Evolutionary conservation across 2,113 vertebrate species (phyloP), one percentile per base, ranked within the genome.

Genomic region (Myrmecobius fasciatus): DNA sequence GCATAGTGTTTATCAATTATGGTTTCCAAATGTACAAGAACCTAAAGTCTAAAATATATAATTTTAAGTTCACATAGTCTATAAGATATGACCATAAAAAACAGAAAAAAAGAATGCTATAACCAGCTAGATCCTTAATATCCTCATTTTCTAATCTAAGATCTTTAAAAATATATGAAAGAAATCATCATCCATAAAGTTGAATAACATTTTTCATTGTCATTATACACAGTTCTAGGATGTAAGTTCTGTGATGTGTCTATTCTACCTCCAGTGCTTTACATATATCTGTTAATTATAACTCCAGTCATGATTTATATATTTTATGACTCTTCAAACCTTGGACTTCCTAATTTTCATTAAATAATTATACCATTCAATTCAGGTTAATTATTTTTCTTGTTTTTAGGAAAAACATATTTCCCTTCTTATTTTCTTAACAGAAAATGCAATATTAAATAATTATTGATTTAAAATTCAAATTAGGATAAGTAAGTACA

Each of bases 351-450:
- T 52, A 2, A 24, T 26, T 89, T 43, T 43, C 2, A 75, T 67
- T 91, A 75, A 89, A 75, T n/a, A 96, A 52, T 89, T n/a, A 43
- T 89, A 31, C 60, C 36, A 53, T 93, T 75, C n/a, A 24, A n/a
- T 43, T 83, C 36, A 83, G 6, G 20, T 43, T 67, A 67, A 26
- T 54, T 60, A 31, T 83, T 43, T 75, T 83, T 83, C 53, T 92
- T 67, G 8, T 48, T 94, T 53, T 31, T 91, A 24, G 60, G n/a
- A 67, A 91, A 22, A 94, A 94, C 49, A 93, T 92, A 60, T 25
- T 36, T 43, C 25, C 47, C 7, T 88, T 75, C 89, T n/a, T 91
- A 93, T 56, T 94, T 54, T 2, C 10, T 5, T 53, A 92, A 89
- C 93, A 52, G 31, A 90, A 89, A 92, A 92, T 53, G 46, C 10